phyloP scores from a whole-genome alignment of 92 coral and sea anemone genomes.

The Zoanthus sansibaricus region DNA sequence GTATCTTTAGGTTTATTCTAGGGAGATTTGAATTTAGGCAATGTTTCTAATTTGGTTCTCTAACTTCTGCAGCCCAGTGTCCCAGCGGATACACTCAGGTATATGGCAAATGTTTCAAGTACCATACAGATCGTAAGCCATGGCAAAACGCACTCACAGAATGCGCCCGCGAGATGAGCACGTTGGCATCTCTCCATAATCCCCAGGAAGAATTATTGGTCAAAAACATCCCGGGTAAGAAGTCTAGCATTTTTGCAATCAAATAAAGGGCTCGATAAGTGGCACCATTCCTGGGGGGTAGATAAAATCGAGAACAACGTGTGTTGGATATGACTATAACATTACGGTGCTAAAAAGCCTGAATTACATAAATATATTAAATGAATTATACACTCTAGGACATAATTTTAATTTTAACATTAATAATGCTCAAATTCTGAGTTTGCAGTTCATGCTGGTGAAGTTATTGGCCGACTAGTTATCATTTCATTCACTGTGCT shows the following conservation, averaged over 20 bases:
- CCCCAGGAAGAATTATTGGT: constrained; percentile 65
- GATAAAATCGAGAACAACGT: not conserved
- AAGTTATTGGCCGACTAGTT: not conserved
- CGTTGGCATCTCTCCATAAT: constrained; percentile 69
- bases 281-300: not conserved
- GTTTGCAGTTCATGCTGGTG: not conserved
- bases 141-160: constrained; percentile 79
- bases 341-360: too few relatives aligned
- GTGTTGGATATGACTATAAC: too few relatives aligned
- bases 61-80: constrained; percentile 56
- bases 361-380: too few relatives aligned
- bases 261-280: not conserved
- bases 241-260: not conserved
- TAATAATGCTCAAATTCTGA: not conserved
- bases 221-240: constrained; percentile 53
- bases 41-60: not conserved
- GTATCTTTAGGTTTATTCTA: not conserved
- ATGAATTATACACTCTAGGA: too few relatives aligned
- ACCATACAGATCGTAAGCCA: constrained; percentile 68
- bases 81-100: constrained; percentile 64
- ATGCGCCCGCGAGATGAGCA: constrained; percentile 78
- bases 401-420: too few relatives aligned
- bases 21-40: not conserved
- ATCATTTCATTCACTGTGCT: not conserved
- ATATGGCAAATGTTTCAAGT: constrained; percentile 80